Conservation (phyloP, 2,797 vertebrate species). For the Tachyglossus aculeatus region DNA sequence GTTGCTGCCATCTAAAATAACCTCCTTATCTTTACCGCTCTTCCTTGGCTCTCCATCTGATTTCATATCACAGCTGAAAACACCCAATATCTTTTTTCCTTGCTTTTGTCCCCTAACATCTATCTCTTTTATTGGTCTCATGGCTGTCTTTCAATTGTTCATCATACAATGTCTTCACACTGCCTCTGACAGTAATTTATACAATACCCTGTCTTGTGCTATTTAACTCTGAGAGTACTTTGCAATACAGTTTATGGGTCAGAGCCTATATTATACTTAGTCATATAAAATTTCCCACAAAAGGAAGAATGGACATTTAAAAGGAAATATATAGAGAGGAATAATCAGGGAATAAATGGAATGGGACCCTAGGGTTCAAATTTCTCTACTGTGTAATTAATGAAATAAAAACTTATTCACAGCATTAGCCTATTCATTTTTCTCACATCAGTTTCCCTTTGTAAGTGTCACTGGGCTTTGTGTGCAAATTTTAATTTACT, state of each 20-base stretch:
- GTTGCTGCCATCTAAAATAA: background rate
- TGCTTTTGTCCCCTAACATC: background rate
- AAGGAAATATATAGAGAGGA: too few species aligned
- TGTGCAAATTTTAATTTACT: too few species aligned
- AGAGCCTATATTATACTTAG: background rate
- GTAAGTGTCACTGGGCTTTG: too few species aligned
- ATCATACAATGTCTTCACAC: background rate
- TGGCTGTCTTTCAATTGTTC: background rate
- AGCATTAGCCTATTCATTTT: too few species aligned
- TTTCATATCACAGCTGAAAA: background rate
- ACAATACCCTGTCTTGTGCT: background rate
- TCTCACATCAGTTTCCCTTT: too few species aligned
- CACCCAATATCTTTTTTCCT: background rate
- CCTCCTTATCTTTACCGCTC: background rate
- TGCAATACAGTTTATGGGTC: fast-evolving
- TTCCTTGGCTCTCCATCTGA: background rate
- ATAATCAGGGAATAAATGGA: too few species aligned
- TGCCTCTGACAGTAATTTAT: background rate
- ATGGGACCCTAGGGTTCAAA: too few species aligned
- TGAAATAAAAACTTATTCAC: too few species aligned
- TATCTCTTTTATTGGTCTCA: background rate
- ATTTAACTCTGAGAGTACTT: background rate
- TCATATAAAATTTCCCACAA: background rate
- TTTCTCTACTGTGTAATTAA: too few species aligned
- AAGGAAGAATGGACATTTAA: background rate